Percentiles rank a stretch among this genome's conserved stretches.
These are phyloP conservation scores for Meles meles DNA, from an alignment of 2,113 vertebrate genomes.

Conservation along the genomic window DNA sequence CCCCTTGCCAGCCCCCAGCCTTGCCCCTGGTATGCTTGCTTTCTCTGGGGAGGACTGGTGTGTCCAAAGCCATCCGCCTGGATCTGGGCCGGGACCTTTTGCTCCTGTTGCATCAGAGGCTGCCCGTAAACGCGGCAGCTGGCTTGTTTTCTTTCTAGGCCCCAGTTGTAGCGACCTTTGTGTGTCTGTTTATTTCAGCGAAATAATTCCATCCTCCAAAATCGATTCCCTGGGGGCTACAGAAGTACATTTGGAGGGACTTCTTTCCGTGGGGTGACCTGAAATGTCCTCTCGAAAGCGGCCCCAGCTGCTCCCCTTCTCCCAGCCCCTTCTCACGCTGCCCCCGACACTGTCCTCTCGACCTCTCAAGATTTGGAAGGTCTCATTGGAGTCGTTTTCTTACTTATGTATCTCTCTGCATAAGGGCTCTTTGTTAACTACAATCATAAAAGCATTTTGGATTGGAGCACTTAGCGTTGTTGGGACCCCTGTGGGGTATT, in stretches of 20 bases:
- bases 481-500: neutral
- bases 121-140: constrained; percentile 37
- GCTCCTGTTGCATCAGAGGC: neutral
- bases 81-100: neutral
- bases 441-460: neutral
- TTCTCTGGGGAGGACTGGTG: neutral
- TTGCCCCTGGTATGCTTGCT: neutral
- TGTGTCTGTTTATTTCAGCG: constrained; percentile 58
- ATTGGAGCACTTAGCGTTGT: neutral
- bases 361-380: neutral
- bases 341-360: neutral
- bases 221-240: constrained; percentile 47
- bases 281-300: constrained; percentile 41
- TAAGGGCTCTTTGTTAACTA: neutral
- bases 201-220: constrained; percentile 64
- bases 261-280: constrained; percentile 48
- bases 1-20: too few species aligned
- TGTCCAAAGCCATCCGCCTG: neutral
- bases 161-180: constrained; percentile 53
- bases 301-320: constrained; percentile 30
- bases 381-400: neutral
- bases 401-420: neutral
- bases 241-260: constrained; percentile 10
- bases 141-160: constrained; percentile 54
- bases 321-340: neutral